Evolutionary conservation across 1,140 invertebrate genomes (phyloP).

Genomic region (Leptestheria dahalacensis): DNA sequence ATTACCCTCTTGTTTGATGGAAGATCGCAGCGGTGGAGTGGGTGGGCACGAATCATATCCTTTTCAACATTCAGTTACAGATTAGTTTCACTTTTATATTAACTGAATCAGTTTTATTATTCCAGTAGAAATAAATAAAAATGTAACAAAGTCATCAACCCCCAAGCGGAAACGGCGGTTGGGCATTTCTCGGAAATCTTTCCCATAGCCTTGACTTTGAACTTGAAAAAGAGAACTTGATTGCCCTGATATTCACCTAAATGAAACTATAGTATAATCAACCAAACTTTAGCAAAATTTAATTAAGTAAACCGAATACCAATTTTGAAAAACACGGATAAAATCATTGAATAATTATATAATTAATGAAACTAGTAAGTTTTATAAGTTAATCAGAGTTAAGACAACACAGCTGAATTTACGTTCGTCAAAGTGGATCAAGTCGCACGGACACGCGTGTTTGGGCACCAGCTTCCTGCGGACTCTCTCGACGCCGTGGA

Average conservation of each 20-base stretch:
- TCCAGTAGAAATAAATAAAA: too few species aligned
- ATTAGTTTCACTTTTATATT: too few species aligned
- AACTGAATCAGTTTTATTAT: too few species aligned
- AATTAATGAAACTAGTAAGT: too few species aligned
- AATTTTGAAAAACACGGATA: too few species aligned
- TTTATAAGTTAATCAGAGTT: too few species aligned
- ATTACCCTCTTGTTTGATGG: background rate
- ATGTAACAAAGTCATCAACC: background rate
- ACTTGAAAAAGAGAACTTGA: background rate
- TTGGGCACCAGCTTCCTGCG: background rate
- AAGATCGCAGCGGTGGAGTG: background rate
- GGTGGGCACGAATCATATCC: background rate
- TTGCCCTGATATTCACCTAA: background rate
- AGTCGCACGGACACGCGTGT: conserved; percentile 9
- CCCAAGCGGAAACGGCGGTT: background rate
- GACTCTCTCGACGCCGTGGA: background rate
- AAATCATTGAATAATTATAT: too few species aligned
- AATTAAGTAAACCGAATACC: too few species aligned
- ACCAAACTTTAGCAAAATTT: too few species aligned
- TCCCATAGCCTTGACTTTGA: background rate
- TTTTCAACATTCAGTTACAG: too few species aligned
- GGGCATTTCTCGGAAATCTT: background rate
- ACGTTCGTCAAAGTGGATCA: background rate
- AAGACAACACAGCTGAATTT: too few species aligned
- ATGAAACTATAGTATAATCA: background rate